Conservation (phyloP, 2,113 vertebrate species). For the Bostrychus sinensis region DNA sequence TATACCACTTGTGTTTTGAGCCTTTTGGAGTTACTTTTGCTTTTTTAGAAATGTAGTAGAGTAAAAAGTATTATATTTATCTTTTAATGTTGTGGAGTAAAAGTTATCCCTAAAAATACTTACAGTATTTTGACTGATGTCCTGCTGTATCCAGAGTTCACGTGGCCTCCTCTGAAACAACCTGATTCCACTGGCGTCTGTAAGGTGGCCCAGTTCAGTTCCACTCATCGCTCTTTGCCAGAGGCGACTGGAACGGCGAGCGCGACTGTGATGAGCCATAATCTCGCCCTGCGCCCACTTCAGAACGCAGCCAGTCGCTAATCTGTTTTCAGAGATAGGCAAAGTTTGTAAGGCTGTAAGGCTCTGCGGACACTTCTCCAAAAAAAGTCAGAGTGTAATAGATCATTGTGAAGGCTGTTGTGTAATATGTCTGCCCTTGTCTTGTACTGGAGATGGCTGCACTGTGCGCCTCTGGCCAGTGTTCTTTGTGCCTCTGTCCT, state of each 20-base stretch:
- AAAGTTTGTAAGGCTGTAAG: constrained; percentile 40
- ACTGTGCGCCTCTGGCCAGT: constrained; percentile 8
- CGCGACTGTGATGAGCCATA: constrained; percentile 41
- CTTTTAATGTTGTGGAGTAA: no score
- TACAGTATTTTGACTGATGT: no score
- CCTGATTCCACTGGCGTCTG: constrained; percentile 35
- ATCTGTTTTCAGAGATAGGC: constrained; percentile 27
- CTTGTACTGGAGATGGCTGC: constrained; percentile 23
- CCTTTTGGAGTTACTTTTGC: no score
- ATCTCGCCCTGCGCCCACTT: constrained; percentile 12
- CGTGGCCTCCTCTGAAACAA: constrained; percentile 5
- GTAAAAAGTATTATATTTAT: no score
- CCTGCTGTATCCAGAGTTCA: background rate
- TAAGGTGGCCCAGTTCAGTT: constrained; percentile 38
- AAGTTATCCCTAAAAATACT: no score
- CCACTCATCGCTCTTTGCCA: constrained; percentile 34
- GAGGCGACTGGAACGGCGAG: constrained; percentile 25
- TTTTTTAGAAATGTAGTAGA: no score
- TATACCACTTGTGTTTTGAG: no score
- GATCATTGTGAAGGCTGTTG: constrained; percentile 43
- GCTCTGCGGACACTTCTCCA: constrained; percentile 39
- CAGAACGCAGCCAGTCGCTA: constrained; percentile 18
- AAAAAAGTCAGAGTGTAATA: constrained; percentile 23
- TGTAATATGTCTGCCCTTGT: constrained; percentile 47
- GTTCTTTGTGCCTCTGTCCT: background rate